Conservation (phyloP, 2,888 invertebrate genomes). For the Ophonus ardosiacus region DNA sequence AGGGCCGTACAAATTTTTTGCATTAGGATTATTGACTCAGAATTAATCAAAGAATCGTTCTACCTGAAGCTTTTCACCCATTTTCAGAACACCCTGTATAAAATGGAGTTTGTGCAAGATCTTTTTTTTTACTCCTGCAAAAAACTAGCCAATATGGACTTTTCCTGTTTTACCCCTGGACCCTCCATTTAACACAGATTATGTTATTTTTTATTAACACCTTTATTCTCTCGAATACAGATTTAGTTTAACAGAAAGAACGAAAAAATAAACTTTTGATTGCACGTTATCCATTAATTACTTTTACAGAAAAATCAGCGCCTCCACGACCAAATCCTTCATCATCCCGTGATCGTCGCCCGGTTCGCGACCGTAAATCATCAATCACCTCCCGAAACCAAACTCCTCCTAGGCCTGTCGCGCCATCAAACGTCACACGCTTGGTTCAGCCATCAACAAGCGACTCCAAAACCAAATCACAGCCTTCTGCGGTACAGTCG, state of each 20-base stretch:
- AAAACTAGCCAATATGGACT: no score
- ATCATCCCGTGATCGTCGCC: conserved; percentile 20
- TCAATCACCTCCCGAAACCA: conserved; percentile 24
- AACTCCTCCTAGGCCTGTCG: conserved; percentile 8
- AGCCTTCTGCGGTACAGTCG: neutral
- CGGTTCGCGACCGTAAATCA: conserved; percentile 40
- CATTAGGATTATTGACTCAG: no score
- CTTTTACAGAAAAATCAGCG: conserved; percentile 63
- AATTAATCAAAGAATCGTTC: no score
- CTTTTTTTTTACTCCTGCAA: no score
- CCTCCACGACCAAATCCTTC: conserved; percentile 53
- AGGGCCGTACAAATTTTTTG: no score
- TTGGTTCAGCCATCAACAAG: conserved; percentile 58
- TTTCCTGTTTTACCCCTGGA: no score
- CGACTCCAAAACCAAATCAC: conserved; percentile 66
- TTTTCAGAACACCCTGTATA: no score
- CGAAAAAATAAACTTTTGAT: neutral
- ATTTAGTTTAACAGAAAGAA: neutral
- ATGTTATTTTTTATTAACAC: no score
- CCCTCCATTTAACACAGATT: no score
- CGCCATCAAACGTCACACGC: conserved; percentile 52
- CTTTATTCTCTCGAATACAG: neutral
- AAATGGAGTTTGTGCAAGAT: no score
- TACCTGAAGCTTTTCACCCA: no score
- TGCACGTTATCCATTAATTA: neutral